A percentile compares a stretch with the other conserved stretches of the same genome.
phyloP scores from a whole-genome alignment of 1,140 invertebrate species.

The Camponotus vicinus region DNA sequence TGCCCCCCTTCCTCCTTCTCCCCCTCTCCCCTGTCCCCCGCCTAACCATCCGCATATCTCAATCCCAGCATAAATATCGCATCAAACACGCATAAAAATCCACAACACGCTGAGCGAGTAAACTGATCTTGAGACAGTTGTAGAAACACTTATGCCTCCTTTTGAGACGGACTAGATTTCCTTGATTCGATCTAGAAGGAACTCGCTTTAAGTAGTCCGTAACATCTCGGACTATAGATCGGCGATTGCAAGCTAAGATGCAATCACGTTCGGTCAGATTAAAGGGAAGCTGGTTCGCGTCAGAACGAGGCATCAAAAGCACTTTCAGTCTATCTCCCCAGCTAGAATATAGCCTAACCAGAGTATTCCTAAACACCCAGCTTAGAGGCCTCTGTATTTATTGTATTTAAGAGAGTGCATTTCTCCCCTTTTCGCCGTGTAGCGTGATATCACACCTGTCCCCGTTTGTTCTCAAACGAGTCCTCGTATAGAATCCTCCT shows the following conservation, averaged over 20 bases:
- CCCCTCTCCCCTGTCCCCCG: constrained; percentile 49
- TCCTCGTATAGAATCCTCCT: constrained; percentile 58
- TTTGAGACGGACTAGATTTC: constrained; percentile 12
- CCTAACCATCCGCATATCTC: constrained; percentile 47
- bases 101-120: constrained; percentile 31
- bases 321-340: constrained; percentile 48
- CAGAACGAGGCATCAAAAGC: constrained; percentile 19
- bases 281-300: constrained; percentile 18
- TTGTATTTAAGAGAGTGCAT: constrained; percentile 75
- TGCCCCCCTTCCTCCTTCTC: constrained; percentile 70
- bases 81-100: constrained; percentile 61
- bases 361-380: constrained; percentile 33
- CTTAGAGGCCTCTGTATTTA: constrained; percentile 77
- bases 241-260: neutral
- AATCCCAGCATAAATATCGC: constrained; percentile 55
- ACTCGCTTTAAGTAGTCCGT: neutral
- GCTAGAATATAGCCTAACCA: constrained; percentile 46
- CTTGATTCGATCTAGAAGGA: constrained; percentile 8
- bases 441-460: constrained; percentile 67
- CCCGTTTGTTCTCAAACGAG: constrained; percentile 51
- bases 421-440: constrained; percentile 64
- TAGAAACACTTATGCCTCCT: constrained; percentile 54
- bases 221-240: neutral
- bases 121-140: constrained; percentile 53
- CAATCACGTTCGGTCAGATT: constrained; percentile 19